Evolutionary conservation across 2,797 vertebrate species (phyloP).

Genomic region (Emys orbicularis): DNA sequence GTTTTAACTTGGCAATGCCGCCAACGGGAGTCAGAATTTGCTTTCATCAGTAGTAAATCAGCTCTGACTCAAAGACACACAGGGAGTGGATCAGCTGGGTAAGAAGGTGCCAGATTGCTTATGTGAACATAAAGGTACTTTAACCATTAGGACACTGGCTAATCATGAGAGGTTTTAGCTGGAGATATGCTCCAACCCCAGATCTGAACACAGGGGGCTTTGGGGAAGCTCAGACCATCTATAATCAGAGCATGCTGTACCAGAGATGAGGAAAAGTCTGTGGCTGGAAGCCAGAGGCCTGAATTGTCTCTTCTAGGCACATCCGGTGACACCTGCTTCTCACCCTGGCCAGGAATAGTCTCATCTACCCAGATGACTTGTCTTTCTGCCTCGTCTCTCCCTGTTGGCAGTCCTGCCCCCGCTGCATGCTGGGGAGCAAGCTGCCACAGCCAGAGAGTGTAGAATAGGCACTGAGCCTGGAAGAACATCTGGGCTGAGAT

Average conservation of each 20-base stretch:
- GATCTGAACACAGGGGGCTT: background rate
- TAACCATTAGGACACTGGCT: background rate
- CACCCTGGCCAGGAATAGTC: background rate
- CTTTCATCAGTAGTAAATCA: background rate
- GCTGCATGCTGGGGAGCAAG: background rate
- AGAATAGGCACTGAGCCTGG: background rate
- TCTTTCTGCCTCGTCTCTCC: background rate
- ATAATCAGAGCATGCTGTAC: background rate
- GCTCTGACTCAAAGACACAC: fast-evolving
- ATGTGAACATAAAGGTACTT: background rate
- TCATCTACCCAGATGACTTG: background rate
- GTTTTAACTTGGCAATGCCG: background rate
- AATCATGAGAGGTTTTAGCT: background rate
- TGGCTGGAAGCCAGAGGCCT: background rate
- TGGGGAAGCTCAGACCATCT: fast-evolving
- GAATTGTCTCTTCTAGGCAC: background rate
- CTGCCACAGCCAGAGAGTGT: background rate
- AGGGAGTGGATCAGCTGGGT: background rate
- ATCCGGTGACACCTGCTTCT: background rate
- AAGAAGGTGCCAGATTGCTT: background rate
- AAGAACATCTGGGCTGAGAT: background rate
- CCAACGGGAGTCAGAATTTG: fast-evolving
- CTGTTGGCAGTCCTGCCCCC: background rate
- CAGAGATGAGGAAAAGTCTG: background rate
- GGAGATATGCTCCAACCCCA: too few species aligned